phyloP scores from a whole-genome alignment of 2,113 vertebrate genomes.

The Myanophis thanlyinensis region DNA sequence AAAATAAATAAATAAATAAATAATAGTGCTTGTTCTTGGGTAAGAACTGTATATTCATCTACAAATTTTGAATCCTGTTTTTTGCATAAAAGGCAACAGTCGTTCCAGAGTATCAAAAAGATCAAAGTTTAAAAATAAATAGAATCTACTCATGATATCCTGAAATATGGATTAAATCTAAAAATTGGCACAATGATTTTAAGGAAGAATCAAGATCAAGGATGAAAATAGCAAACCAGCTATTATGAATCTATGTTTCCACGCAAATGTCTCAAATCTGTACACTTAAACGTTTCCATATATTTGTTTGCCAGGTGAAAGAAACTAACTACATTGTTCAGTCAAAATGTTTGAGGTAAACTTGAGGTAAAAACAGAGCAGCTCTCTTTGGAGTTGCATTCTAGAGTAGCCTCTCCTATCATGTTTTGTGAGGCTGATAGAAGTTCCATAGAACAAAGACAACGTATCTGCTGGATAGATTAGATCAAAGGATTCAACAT shows the following conservation, averaged over 20 bases:
- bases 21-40: too few species aligned
- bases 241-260: neutral
- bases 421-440: neutral
- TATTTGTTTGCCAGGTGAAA: neutral
- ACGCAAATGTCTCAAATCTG: neutral
- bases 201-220: conserved; percentile 22
- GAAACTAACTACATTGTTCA: neutral
- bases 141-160: conserved; percentile 29
- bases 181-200: conserved; percentile 22
- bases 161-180: conserved; percentile 15
- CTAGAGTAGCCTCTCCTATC: neutral
- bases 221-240: conserved; percentile 27
- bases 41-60: neutral
- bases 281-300: neutral
- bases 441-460: neutral
- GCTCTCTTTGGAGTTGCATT: neutral
- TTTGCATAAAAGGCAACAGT: neutral
- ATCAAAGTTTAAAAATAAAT: conserved; percentile 20
- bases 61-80: neutral
- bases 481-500: neutral
- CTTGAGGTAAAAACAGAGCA: neutral
- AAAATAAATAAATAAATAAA: too few species aligned
- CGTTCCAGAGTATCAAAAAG: neutral
- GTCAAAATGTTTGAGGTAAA: neutral
- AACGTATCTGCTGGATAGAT: neutral